Conservation (phyloP, 2,888 invertebrate genomes). For the Rhingia rostrata region DNA sequence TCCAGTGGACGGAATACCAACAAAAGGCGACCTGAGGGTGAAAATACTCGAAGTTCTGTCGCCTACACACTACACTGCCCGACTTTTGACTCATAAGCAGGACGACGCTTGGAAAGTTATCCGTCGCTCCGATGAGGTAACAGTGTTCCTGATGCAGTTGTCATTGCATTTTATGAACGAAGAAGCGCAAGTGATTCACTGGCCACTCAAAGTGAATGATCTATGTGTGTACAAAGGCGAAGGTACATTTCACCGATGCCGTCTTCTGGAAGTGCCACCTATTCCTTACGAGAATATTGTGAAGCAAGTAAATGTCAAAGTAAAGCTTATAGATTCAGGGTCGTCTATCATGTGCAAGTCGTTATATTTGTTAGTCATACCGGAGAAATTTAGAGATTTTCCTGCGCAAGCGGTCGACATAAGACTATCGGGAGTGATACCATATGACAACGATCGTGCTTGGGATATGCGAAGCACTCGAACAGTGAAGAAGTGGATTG, state of each 20-base stretch:
- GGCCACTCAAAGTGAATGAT: conserved; percentile 84
- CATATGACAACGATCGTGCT: conserved; percentile 84
- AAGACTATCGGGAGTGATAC: conserved; percentile 84
- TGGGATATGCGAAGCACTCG: conserved; percentile 84
- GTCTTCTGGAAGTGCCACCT: conserved; percentile 82
- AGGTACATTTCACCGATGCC: conserved; percentile 85
- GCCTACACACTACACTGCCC: conserved; percentile 86
- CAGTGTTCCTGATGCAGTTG: conserved; percentile 77
- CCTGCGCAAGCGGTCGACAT: conserved; percentile 84
- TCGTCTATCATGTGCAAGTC: conserved; percentile 81
- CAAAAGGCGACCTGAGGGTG: conserved; percentile 51
- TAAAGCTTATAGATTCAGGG: conserved; percentile 87
- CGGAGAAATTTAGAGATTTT: conserved; percentile 83
- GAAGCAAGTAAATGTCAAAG: conserved; percentile 72
- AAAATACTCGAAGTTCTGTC: conserved; percentile 79
- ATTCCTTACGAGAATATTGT: conserved; percentile 77
- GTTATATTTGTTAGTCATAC: conserved; percentile 82
- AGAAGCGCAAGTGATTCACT: conserved; percentile 76
- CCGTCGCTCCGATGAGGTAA: conserved; percentile 76
- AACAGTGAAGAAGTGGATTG: conserved; percentile 81
- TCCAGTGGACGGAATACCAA: conserved; percentile 49
- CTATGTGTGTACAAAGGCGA: conserved; percentile 85
- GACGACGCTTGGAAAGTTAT: conserved; percentile 69
- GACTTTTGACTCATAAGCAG: conserved; percentile 83
- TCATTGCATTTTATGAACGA: conserved; percentile 76